Base-by-base conservation (phyloP, 2,888 invertebrate genomes). In the Arge pagana region DNA sequence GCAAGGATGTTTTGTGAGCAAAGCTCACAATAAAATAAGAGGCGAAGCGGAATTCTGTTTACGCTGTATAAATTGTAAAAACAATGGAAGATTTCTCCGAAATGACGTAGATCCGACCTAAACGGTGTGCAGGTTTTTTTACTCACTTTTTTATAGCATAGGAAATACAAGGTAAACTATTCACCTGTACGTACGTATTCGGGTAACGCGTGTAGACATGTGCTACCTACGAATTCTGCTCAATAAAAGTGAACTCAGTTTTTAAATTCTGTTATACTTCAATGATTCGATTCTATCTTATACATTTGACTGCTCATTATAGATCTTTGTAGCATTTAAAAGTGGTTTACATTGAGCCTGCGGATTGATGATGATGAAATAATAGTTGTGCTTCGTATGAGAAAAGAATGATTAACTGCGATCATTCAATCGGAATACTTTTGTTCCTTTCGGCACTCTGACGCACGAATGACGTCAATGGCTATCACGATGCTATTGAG, bases 391-490 rank as follows among this genome's bases (percentile, higher is more conserved):
- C 24, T 33, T 31, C 3, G 10, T 33, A 45, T 7, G 45, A 45
- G 45, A 45, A 35, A 45, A 33, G 45, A 35, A 15, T 33, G 42
- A 42, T 42, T 42, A 42, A 45, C 45, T 61, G 64, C 60, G 70
- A 71, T 71, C 73, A 70, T 71, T 72, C 70, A 72, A 72, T 73
- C 71, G 67, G 62, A 67, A 72, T 71, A 72, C 73, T 73, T 73
- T 72, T 71, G 72, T 71, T 72, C 68, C 73, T 72, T 68, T 63
- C 63, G 52, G 63, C 63, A 63, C 66, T 64, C 68, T 74, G 74
- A 74, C 74, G 74, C 74, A 74, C 71, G 66, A 61, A 56, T 74
- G 74, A 74, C 73, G 74, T 74, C 74, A 74, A 74, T 72, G 57
- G 71, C 61, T 65, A 11, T 13, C 28, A 23, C 19, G n/a, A n/a